These are phyloP conservation scores for Spicauda simplicius DNA, from an alignment of 2,888 invertebrate genomes.

Conservation along the genomic window DNA sequence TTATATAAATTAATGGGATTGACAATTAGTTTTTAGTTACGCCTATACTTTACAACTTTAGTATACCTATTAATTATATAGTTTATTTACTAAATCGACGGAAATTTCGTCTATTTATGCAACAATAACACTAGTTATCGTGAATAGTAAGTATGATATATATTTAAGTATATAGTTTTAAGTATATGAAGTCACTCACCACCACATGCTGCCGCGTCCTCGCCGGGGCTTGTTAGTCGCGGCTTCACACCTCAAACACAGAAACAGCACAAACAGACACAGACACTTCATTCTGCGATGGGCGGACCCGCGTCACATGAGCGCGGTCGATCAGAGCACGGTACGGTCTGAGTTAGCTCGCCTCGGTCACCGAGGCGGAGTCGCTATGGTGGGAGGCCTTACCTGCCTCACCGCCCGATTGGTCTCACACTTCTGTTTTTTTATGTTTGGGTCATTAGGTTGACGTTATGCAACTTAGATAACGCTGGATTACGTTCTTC, in stretches of 20 bases:
- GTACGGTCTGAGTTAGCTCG: slow-evolving; percentile 65
- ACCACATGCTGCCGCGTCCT: slow-evolving; percentile 96
- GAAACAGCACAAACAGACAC: slow-evolving; percentile 83
- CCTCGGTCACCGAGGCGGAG: slow-evolving; percentile 66
- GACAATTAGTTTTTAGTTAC: too few relatives aligned
- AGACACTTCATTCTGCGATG: slow-evolving; percentile 81
- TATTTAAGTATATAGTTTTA: neutral
- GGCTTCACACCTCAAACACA: slow-evolving; percentile 79
- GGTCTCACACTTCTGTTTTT: slow-evolving; percentile 66
- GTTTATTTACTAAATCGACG: too few relatives aligned
- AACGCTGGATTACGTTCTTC: slow-evolving; percentile 41
- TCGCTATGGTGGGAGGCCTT: slow-evolving; percentile 75
- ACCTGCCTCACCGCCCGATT: slow-evolving; percentile 74
- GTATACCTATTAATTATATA: too few relatives aligned
- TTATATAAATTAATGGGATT: too few relatives aligned
- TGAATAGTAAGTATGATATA: neutral
- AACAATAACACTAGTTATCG: neutral
- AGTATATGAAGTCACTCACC: slow-evolving; percentile 87
- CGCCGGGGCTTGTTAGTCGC: slow-evolving; percentile 88
- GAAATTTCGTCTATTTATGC: too few relatives aligned
- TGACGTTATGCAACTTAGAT: slow-evolving; percentile 58
- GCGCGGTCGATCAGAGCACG: slow-evolving; percentile 72
- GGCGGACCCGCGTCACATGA: slow-evolving; percentile 74
- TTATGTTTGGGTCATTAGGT: slow-evolving; percentile 68
- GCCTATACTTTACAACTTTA: too few relatives aligned